Percentiles rank a stretch among this genome's conserved stretches.
Evolutionary conservation across 2,888 invertebrate species (phyloP).

Genomic region (Muschampia plurimacula): DNA sequence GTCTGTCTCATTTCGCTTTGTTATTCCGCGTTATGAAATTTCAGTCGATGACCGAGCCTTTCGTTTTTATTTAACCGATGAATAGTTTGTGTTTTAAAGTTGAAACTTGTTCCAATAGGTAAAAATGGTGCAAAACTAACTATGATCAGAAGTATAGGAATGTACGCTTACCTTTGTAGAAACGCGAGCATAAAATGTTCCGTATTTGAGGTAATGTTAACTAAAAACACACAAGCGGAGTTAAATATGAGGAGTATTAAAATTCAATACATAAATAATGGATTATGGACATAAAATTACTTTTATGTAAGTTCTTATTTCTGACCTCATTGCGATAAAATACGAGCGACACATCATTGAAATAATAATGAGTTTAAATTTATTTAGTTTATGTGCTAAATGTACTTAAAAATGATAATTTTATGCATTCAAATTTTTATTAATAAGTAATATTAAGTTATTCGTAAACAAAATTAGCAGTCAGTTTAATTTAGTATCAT

Average conservation of each 20-base stretch:
- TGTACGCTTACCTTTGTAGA: background rate
- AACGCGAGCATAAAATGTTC: background rate
- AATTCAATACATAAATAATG: background rate
- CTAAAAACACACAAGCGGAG: background rate
- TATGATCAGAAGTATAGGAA: background rate
- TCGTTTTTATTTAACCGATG: constrained; percentile 16
- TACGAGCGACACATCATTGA: no score
- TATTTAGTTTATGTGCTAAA: no score
- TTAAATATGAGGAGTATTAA: background rate
- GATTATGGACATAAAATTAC: no score
- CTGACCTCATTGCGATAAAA: no score
- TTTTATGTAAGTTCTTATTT: no score
- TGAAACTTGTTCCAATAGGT: background rate
- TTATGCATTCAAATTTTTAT: background rate
- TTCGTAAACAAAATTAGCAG: no score
- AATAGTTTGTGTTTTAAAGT: constrained; percentile 2
- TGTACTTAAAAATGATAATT: background rate
- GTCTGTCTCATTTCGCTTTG: constrained; percentile 39
- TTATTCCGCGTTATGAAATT: constrained; percentile 32
- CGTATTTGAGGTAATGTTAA: background rate
- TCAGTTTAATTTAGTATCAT: no score
- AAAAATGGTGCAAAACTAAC: background rate
- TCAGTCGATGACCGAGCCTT: constrained; percentile 33
- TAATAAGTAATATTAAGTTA: background rate
- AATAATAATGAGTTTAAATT: no score